These are phyloP conservation scores for Luperina nickerlii DNA, from an alignment of 2,888 invertebrate genomes.

Conservation along the genomic window DNA sequence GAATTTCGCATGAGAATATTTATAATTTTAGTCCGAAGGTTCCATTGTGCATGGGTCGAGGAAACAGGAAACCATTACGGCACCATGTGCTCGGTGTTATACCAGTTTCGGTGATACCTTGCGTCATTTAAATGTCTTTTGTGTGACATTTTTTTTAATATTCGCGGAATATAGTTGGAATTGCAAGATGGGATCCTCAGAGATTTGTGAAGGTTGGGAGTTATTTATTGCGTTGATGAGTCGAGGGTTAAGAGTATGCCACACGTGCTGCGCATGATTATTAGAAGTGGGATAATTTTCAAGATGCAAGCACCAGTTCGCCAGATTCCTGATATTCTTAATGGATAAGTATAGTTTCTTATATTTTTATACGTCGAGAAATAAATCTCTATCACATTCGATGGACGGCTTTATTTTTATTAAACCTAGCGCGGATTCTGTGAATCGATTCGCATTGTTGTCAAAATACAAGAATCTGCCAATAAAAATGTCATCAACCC, in stretches of 20 bases:
- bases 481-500: neutral
- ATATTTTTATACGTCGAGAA: neutral
- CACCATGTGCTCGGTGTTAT: conserved; percentile 82
- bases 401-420: no score
- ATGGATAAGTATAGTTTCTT: neutral
- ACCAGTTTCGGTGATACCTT: conserved; percentile 79
- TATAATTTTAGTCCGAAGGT: conserved; percentile 82
- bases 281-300: neutral
- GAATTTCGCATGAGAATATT: conserved; percentile 75
- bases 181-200: conserved; percentile 13
- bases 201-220: conserved; percentile 45
- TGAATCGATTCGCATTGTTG: neutral
- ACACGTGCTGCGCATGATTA: conserved; percentile 3
- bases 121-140: conserved; percentile 72
- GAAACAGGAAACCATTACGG: conserved; percentile 88
- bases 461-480: no score
- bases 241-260: conserved; percentile 10
- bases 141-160: conserved; percentile 56
- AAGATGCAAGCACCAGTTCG: neutral
- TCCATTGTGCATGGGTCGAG: conserved; percentile 81
- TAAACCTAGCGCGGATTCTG: neutral
- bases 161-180: conserved; percentile 48
- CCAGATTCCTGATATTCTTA: neutral
- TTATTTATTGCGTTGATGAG: conserved; percentile 44
- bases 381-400: neutral